A percentile compares a stretch with the other conserved stretches of the same genome.
Evolutionary conservation across 2,113 vertebrate species (phyloP).

Genomic region (Amphilophus citrinellus): DNA sequence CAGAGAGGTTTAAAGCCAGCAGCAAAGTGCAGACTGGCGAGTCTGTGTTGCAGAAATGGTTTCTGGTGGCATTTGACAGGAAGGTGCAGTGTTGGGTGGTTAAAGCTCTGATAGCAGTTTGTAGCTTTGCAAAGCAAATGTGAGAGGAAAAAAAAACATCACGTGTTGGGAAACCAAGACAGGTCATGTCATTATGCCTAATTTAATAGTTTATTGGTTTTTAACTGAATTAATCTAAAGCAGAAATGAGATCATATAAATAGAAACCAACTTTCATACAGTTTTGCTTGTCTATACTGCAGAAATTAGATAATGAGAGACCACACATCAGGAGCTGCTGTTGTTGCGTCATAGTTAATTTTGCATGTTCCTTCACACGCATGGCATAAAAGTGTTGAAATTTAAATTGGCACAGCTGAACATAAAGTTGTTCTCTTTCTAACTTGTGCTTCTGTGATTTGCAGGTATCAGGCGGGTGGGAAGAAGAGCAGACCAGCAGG

Average conservation of each 20-base stretch:
- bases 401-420: neutral
- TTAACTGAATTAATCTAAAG: neutral
- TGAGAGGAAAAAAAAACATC: neutral
- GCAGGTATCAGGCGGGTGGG: slow-evolving; percentile 95
- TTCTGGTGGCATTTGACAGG: slow-evolving; percentile 29
- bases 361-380: neutral
- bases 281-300: neutral
- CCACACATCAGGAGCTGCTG: neutral
- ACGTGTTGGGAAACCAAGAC: neutral
- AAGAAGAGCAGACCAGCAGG: slow-evolving; percentile 92
- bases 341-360: neutral
- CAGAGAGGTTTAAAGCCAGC: neutral
- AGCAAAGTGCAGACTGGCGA: neutral
- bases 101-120: slow-evolving; percentile 29
- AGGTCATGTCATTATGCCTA: neutral
- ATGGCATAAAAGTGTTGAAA: neutral
- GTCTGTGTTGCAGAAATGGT: slow-evolving; percentile 37
- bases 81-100: slow-evolving; percentile 37
- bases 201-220: slow-evolving; percentile 1
- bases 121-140: slow-evolving; percentile 17
- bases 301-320: neutral
- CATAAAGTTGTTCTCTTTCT: neutral
- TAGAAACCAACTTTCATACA: neutral
- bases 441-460: slow-evolving; percentile 29
- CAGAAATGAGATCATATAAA: neutral